phyloP scores from a whole-genome alignment of 2,113 vertebrate genomes.

The Elanus axillaris region DNA sequence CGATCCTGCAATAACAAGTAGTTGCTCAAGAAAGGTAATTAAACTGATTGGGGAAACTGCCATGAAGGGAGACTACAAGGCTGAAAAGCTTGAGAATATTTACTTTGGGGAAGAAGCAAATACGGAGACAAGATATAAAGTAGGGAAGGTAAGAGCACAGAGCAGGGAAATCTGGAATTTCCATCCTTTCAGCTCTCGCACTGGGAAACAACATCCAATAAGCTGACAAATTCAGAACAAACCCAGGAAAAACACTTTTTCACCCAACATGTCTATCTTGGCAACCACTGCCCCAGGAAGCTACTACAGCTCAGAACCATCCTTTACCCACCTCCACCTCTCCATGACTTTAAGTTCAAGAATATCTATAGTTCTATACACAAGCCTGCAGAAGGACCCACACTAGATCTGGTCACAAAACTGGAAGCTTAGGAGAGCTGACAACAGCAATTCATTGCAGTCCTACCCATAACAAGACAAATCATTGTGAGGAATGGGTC shows the following conservation, averaged over 20 bases:
- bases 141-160: neutral
- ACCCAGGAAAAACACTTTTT: neutral
- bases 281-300: neutral
- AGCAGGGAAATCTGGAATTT: neutral
- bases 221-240: neutral
- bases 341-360: neutral
- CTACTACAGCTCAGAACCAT: neutral
- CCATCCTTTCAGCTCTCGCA: neutral
- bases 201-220: neutral
- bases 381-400: neutral
- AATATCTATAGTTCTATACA: neutral
- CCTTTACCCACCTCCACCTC: accelerated
- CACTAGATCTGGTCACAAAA: neutral
- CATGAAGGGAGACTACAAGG: neutral
- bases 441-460: neutral
- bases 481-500: neutral
- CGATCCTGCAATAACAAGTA: neutral
- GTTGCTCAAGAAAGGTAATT: neutral
- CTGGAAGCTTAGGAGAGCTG: neutral
- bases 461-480: neutral
- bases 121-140: neutral
- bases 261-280: neutral
- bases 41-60: neutral
- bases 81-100: neutral
- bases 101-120: neutral